A percentile compares a stretch with the other conserved stretches of the same genome.
Evolutionary conservation across 2,888 invertebrate species (phyloP).

Genomic region (Drosophila quinaria): DNA sequence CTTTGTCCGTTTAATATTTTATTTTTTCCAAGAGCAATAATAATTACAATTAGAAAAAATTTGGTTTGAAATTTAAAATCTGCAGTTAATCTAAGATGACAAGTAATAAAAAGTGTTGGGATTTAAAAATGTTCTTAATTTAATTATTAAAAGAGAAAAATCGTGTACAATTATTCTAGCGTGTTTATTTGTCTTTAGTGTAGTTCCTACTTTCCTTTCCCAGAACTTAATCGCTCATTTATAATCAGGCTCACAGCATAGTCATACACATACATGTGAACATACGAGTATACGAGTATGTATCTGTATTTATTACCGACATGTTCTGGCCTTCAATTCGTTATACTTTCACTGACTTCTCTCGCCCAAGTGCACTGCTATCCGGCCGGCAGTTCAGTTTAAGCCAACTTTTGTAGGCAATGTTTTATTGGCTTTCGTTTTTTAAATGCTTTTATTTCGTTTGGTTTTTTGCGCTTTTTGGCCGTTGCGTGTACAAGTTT

Average conservation of each 20-base stretch:
- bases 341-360: constrained; percentile 45
- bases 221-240: constrained; percentile 10
- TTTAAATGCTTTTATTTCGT: constrained; percentile 43
- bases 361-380: constrained; percentile 15
- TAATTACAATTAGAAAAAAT: neutral
- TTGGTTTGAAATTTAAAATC: no score
- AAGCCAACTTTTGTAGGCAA: constrained; percentile 46
- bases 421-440: constrained; percentile 64
- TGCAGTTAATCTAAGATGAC: no score
- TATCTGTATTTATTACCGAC: constrained; percentile 37
- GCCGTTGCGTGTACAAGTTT: constrained; percentile 64
- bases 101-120: no score
- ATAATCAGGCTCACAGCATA: constrained; percentile 1
- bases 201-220: neutral
- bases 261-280: constrained; percentile 1
- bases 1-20: neutral
- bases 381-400: constrained; percentile 22
- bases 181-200: no score
- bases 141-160: no score
- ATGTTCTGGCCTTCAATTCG: constrained; percentile 53
- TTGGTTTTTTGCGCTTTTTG: constrained; percentile 19
- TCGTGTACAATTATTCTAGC: no score
- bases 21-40: neutral
- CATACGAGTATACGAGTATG: neutral
- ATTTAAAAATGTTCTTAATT: no score